Evolutionary conservation across 1,140 invertebrate species (phyloP).

Genomic region (Drosophila neocordata): DNA sequence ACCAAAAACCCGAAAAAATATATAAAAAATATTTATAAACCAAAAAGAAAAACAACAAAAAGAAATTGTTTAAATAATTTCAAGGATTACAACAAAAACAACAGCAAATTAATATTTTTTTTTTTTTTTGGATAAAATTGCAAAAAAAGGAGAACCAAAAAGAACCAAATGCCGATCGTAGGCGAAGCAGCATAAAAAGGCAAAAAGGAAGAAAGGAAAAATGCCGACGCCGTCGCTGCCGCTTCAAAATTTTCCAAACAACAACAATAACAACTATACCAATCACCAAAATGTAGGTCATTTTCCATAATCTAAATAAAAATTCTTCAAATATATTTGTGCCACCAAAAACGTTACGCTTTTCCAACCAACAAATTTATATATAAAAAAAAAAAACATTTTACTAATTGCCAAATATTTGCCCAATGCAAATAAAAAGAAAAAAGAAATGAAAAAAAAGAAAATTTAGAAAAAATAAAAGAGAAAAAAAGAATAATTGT

Average conservation of each 20-base stretch:
- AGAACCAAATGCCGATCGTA: neutral
- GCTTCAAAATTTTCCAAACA: constrained; percentile 14
- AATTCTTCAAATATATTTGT: constrained; percentile 7
- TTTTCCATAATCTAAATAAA: constrained; percentile 16
- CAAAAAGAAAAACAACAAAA: neutral
- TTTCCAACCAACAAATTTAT: neutral
- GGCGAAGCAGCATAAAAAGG: constrained; percentile 2
- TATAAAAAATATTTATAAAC: constrained; percentile 2
- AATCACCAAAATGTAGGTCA: constrained; percentile 44
- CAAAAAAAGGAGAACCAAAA: neutral
- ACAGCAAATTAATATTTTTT: constrained; percentile 9
- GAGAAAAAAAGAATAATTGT: too few relatives aligned
- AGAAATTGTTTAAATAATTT: neutral
- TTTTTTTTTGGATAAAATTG: constrained; percentile 19
- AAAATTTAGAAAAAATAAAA: too few relatives aligned
- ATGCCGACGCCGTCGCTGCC: neutral
- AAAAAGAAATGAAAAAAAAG: too few relatives aligned
- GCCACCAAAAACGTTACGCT: constrained; percentile 2
- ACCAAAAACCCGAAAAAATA: constrained; percentile 24
- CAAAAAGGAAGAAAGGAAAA: constrained; percentile 11
- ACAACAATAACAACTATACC: constrained; percentile 8
- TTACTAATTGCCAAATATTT: neutral
- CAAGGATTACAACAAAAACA: constrained; percentile 28
- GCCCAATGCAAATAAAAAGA: neutral
- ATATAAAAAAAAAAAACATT: neutral